Percentiles rank a stretch among this genome's conserved stretches.
Conservation (phyloP, 2,888 invertebrate species). For the Drepanosiphum platanoidis region DNA sequence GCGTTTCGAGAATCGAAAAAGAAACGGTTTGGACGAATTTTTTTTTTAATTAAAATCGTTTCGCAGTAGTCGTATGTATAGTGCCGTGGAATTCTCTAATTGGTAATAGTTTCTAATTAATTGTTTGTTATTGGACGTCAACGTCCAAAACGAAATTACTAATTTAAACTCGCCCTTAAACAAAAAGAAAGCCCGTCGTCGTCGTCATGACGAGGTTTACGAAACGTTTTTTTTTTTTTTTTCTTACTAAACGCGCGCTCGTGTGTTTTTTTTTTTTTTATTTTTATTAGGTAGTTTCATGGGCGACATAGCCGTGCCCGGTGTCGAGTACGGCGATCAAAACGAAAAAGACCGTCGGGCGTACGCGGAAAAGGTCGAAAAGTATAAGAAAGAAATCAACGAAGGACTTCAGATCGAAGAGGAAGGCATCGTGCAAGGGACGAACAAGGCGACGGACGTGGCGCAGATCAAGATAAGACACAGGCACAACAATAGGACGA, state of each 20-base stretch:
- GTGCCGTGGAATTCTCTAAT: background rate
- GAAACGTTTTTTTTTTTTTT: background rate
- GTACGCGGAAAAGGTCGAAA: conserved; percentile 75
- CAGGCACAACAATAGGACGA: conserved; percentile 67
- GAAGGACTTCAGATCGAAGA: conserved; percentile 87
- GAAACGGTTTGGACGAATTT: background rate
- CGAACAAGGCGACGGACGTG: conserved; percentile 67
- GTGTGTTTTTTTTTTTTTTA: conserved; percentile 58
- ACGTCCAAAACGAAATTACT: background rate
- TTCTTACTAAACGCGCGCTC: background rate
- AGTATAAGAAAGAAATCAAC: conserved; percentile 82
- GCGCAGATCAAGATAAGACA: conserved; percentile 65
- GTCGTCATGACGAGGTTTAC: background rate
- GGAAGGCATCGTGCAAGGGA: conserved; percentile 73
- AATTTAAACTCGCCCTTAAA: background rate
- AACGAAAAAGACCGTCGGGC: conserved; percentile 65
- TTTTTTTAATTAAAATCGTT: background rate
- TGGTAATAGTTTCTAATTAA: background rate
- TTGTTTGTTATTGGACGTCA: background rate
- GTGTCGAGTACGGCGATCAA: conserved; percentile 73
- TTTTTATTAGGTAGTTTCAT: conserved; percentile 78
- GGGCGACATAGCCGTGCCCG: conserved; percentile 86
- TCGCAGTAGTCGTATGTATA: no score
- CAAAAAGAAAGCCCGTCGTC: no score
- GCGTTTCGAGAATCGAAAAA: background rate